phyloP scores from a whole-genome alignment of 23 tunicate genomes.

The Styela plicata region DNA sequence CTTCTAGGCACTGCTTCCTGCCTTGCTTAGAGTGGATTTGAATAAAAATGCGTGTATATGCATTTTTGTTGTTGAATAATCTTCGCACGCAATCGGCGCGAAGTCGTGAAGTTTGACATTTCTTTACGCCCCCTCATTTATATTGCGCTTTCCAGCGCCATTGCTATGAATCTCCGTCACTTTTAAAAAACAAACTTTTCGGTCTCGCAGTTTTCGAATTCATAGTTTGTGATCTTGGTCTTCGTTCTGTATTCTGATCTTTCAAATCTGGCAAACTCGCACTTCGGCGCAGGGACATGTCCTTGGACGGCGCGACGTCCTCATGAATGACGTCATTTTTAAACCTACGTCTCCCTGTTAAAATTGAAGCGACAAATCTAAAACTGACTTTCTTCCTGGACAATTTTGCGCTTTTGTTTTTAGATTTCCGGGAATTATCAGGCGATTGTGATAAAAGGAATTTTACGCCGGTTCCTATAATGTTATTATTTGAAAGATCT shows the following conservation, averaged over 20 bases:
- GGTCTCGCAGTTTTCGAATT: neutral
- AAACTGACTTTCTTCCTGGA: slow-evolving; percentile 13
- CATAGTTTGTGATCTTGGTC: neutral
- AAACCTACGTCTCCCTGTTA: neutral
- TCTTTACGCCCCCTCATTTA: no score
- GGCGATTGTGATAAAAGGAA: neutral
- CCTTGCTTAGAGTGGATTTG: no score
- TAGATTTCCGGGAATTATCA: no score
- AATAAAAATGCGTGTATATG: no score
- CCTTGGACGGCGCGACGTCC: neutral
- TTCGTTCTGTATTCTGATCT: neutral
- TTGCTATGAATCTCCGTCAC: no score
- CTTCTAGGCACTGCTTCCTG: no score
- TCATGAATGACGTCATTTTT: neutral
- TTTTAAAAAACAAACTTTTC: neutral
- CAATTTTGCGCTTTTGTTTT: neutral
- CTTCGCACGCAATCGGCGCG: no score
- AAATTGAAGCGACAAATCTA: neutral
- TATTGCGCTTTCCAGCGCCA: no score
- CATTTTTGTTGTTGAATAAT: no score
- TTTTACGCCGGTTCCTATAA: neutral
- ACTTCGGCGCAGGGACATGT: neutral
- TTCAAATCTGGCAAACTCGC: neutral
- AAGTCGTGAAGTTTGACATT: no score
- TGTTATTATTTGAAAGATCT: neutral